Conservation (phyloP, 2,113 vertebrate species). For the Alligator mississippiensis region DNA sequence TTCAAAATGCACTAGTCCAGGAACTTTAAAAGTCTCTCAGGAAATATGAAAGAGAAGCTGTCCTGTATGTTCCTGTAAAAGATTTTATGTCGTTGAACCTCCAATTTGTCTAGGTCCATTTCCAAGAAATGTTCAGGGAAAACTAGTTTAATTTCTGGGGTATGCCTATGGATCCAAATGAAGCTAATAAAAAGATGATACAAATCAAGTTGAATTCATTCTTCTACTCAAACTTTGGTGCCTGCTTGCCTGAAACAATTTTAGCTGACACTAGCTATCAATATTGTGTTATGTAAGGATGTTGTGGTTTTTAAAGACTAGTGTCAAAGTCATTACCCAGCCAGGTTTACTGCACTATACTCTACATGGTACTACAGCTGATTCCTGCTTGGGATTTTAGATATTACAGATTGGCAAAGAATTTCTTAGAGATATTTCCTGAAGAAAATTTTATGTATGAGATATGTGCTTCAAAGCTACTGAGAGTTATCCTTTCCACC, state of each 20-base stretch:
- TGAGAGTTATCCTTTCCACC: too few species aligned
- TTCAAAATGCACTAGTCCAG: not conserved
- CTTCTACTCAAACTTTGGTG: not conserved
- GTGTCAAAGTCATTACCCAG: not conserved
- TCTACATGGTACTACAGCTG: not conserved
- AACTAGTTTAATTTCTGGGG: not conserved
- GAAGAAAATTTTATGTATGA: not conserved
- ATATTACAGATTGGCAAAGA: not conserved
- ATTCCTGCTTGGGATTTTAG: not conserved
- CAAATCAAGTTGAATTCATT: not conserved
- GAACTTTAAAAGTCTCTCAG: not conserved
- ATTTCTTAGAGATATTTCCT: not conserved
- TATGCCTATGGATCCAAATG: not conserved
- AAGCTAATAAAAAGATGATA: not conserved
- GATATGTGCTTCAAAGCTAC: not conserved
- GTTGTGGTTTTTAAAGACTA: not conserved
- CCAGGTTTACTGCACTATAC: not conserved
- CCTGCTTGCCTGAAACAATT: not conserved
- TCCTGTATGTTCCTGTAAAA: not conserved
- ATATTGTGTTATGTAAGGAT: not conserved
- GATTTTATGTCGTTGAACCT: not conserved
- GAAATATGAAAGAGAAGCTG: not conserved
- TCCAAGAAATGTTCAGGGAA: not conserved
- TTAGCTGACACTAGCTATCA: not conserved
- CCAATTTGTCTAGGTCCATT: not conserved